Evolutionary conservation across 2,797 vertebrate genomes (phyloP), one percentile per base, ranked within the genome.

Genomic region (Acanthurus tractus): DNA sequence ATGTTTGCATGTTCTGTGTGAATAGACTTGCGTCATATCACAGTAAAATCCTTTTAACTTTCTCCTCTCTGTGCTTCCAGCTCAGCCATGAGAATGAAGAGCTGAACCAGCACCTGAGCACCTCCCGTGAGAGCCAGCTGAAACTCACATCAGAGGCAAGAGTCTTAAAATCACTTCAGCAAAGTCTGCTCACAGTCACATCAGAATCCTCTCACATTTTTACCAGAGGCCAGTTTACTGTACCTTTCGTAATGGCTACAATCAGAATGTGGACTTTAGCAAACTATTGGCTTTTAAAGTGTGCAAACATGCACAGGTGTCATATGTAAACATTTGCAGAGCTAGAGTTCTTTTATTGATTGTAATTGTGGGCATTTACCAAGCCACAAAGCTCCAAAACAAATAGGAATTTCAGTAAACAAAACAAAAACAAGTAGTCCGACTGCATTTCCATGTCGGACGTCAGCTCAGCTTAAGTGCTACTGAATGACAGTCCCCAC

Each of bases 61-160:
- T 65, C 15, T 36, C n/a, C n/a, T 14, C 53, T 29, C 34, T 76
- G 10, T 59, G 9, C 20, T 14, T 20, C 0, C 81, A 98, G 97
- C 83, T 95, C 22, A 86, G 90, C 10, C 88, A 92, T 4, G 97
- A 98, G 84, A 96, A 96, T 1, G 97, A 98, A 78, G 97, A 96
- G 80, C 86, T 98, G 82, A 96, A 94, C 72, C 96, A 96, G 82
- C 95, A 96, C 84, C 88, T 98, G 81, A 82, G 70, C 0, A 78
- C 77, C 1, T 94, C 94, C 0, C 95, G 95, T 56, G 97, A 97
- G 82, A 89, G 75, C 67, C 94, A 96, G 65, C 78, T 84, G 13
- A 91, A 95, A 68, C 94, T 97, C 0, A 94, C 90, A 59, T 93
- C 94, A 9, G 96, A 99, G 96, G 97, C 94, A 88, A 92, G 93